Conservation (phyloP, 2,113 vertebrate genomes). For the Formicarius rufipectus region DNA sequence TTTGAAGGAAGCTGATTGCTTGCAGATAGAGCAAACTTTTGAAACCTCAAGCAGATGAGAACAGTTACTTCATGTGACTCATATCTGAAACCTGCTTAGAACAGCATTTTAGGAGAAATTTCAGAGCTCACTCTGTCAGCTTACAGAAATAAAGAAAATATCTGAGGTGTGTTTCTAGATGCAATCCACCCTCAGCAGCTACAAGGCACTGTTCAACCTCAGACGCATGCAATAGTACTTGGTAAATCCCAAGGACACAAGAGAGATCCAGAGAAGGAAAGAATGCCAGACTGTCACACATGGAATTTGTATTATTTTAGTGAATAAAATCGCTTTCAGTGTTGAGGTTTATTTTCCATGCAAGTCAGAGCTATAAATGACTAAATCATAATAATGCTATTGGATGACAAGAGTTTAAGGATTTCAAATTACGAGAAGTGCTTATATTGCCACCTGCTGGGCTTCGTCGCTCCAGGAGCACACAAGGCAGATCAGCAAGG, state of each 20-base stretch:
- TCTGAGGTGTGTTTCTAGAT: background rate
- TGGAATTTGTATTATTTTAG: slow-evolving; percentile 27
- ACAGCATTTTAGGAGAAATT: background rate
- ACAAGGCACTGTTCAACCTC: background rate
- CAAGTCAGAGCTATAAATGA: background rate
- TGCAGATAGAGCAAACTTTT: background rate
- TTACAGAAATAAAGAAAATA: slow-evolving; percentile 1
- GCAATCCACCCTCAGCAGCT: background rate
- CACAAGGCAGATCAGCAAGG: background rate
- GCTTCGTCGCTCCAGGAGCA: background rate
- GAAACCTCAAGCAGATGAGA: background rate
- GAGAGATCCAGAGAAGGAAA: slow-evolving; percentile 10
- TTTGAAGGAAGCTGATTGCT: slow-evolving; percentile 2
- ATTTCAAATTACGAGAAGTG: slow-evolving; percentile 38
- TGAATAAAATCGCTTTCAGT: background rate
- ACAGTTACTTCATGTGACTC: background rate
- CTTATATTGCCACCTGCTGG: slow-evolving; percentile 77
- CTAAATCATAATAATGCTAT: background rate
- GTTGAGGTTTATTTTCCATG: slow-evolving; percentile 8
- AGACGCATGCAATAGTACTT: background rate
- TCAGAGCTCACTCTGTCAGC: background rate
- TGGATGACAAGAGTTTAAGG: background rate
- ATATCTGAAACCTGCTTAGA: background rate
- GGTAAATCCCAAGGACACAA: background rate
- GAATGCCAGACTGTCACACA: background rate